Percentiles rank a stretch among this genome's conserved stretches.
Evolutionary conservation across 2,888 invertebrate genomes (phyloP).

Genomic region (Zygogramma bicolorata): DNA sequence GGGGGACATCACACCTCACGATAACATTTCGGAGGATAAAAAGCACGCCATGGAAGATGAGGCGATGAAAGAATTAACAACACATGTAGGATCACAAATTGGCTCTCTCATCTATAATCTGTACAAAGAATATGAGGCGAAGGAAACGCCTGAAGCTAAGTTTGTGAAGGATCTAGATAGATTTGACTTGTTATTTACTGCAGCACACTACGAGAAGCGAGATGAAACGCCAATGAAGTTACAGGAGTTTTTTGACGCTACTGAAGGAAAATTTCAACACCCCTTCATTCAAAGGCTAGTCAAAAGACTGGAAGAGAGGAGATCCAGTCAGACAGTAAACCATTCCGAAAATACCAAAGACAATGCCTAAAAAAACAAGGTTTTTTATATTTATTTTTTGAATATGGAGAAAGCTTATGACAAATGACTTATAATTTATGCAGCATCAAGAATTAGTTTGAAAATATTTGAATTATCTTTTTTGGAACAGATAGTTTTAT

Average conservation of each 20-base stretch:
- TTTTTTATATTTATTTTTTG: neutral
- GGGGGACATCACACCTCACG: slow-evolving; percentile 94
- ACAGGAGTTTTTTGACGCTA: slow-evolving; percentile 90
- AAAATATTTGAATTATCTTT: no score
- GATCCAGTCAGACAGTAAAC: slow-evolving; percentile 5
- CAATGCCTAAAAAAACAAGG: neutral
- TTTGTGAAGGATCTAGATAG: slow-evolving; percentile 96
- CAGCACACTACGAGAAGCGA: slow-evolving; percentile 91
- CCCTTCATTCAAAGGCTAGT: slow-evolving; percentile 72
- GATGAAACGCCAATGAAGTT: slow-evolving; percentile 79
- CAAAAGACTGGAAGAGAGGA: slow-evolving; percentile 73
- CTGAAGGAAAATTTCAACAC: slow-evolving; percentile 80
- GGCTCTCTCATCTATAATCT: slow-evolving; percentile 59
- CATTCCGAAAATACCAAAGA: neutral
- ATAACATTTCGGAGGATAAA: slow-evolving; percentile 85
- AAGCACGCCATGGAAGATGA: slow-evolving; percentile 88
- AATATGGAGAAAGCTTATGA: no score
- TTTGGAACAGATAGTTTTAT: no score
- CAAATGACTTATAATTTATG: no score
- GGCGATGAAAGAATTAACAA: slow-evolving; percentile 86
- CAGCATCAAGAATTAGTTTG: no score
- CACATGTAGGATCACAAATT: slow-evolving; percentile 69
- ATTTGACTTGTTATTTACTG: slow-evolving; percentile 95
- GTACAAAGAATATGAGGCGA: slow-evolving; percentile 90
- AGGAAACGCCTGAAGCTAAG: slow-evolving; percentile 85